phyloP scores from a whole-genome alignment of 2,113 vertebrate genomes.

The Loxodonta africana region DNA sequence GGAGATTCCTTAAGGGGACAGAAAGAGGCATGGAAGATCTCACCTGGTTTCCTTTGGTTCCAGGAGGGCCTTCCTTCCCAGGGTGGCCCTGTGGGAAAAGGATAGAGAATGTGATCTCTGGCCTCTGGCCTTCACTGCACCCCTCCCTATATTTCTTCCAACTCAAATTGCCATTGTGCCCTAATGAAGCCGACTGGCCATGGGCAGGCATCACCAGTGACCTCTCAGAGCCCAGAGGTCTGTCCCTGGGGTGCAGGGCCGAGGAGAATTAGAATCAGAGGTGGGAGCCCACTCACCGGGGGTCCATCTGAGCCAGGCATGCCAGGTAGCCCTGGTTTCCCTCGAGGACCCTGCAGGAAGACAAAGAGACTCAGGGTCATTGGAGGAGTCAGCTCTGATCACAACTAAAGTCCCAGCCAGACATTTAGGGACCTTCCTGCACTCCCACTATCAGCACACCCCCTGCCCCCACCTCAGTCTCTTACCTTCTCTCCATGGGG shows the following conservation, averaged over 20 bases:
- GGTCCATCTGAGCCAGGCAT: constrained; percentile 95
- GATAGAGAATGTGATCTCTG: not conserved
- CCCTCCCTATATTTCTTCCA: not conserved
- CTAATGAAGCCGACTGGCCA: not conserved
- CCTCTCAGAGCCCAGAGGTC: not conserved
- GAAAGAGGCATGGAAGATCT: not conserved
- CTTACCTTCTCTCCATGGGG: constrained; percentile 91
- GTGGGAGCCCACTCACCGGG: constrained; percentile 88
- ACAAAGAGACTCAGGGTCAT: not conserved
- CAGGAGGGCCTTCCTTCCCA: constrained; percentile 94
- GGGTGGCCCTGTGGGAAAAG: constrained; percentile 91
- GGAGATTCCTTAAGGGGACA: fast-evolving
- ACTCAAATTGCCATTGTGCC: not conserved
- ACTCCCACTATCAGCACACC: fast-evolving
- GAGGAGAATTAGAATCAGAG: not conserved
- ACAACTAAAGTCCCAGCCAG: not conserved
- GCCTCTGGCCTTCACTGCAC: not conserved
- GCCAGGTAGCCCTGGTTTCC: constrained; percentile 96
- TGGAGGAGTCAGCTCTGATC: not conserved
- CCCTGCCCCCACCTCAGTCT: not conserved
- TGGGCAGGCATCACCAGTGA: not conserved
- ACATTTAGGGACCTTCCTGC: not conserved
- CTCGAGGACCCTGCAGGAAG: constrained; percentile 91
- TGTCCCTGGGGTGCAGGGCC: not conserved
- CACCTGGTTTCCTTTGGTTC: constrained; percentile 95